Base-by-base conservation (phyloP, 2,888 invertebrate species). In the Drosophila colorata region DNA sequence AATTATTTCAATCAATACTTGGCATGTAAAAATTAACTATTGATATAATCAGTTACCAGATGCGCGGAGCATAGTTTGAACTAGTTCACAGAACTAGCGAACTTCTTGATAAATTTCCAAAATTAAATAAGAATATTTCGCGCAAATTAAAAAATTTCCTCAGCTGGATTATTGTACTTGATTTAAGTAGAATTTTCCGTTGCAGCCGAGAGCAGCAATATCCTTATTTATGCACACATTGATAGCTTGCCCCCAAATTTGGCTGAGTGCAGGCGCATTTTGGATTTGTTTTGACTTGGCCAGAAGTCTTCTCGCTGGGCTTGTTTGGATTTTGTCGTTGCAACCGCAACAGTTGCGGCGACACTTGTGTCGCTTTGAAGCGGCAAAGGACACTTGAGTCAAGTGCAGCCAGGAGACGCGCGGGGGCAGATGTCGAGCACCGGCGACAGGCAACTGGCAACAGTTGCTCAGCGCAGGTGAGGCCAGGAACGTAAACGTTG, bases 341-440 rank as follows among this genome's bases (percentile, higher is more conserved):
- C 56, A 74, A 58, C 84, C 77, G 74, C 87, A 85, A 85, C 84
- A 74, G 81, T 87, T 87, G 87, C 67, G 87, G 87, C 68, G 77
- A 79, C 78, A 80, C 78, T 83, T 80, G 80, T 78, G 82, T 69
- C 76, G 83, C 84, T 83, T 77, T 83, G 69, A 67, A 75, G 84
- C 79, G 69, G 53, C 63, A 80, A 63, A 52, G 68, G 74, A 69
- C 75, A 75, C 87, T 85, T 73, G 78, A 84, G 68, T 84, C 84
- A 73, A 85, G 84, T 84, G 84, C 81, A 84, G 58, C 59, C 61
- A 41, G 46, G 55, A 43, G 68, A 55, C 0, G 3, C 63, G 64
- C 47, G 59, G 67, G 52, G 38, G 46, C 18, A n/a, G 8, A 16
- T 11, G 44, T 16, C 3, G 38, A 25, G 6, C 41, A 11, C 14